Base-by-base conservation (phyloP, 2,797 vertebrate genomes). In the Helarctos malayanus region DNA sequence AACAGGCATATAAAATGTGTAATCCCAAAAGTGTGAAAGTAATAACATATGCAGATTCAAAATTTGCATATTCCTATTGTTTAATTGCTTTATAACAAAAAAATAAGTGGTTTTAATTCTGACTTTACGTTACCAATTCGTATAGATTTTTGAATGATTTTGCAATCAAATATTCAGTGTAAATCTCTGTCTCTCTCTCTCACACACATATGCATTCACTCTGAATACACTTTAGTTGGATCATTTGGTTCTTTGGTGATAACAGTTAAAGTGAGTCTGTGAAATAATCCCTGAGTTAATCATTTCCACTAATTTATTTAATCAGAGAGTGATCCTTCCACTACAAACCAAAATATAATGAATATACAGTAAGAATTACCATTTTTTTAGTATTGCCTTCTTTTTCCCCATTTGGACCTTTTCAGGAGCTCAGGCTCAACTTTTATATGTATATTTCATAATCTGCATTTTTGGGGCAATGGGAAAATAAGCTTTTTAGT, bases 81-180 rank as follows among this genome's bases (percentile, higher is more conserved):
- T 88, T 88, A n/a, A 38, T 76, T 61, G 2, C 3, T 95, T 86
- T 84, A n/a, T 81, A 49, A 80, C 27, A 96, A 95, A 75, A 69
- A 69, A 54, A 59, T 32, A 83, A 32, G 14, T 23, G 0, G 0
- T 27, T 3, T 81, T 80, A 25, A 71, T 56, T 85, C 68, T 82
- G 8, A 93, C 18, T 78, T 89, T 82, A 2, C 54, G 23, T 65
- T 81, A 85, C n/a, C 7, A 78, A 68, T 61, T 92, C 15, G 38
- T 27, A 10, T 13, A 59, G 21, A 5, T 14, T 76, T 83, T 79
- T 47, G 12, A 69, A 91, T 63, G 32, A 35, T 56, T 88, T 78
- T 71, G 9, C 35, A 85, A 38, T 6, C 19, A 86, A 29, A 45
- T 61, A 0, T 94, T 89, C 19, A 83, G 1, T 73, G 21, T 69